Evolutionary conservation across 2,113 vertebrate genomes (phyloP), one percentile per base, ranked within the genome.

Genomic region (Danionella cerebrum): DNA sequence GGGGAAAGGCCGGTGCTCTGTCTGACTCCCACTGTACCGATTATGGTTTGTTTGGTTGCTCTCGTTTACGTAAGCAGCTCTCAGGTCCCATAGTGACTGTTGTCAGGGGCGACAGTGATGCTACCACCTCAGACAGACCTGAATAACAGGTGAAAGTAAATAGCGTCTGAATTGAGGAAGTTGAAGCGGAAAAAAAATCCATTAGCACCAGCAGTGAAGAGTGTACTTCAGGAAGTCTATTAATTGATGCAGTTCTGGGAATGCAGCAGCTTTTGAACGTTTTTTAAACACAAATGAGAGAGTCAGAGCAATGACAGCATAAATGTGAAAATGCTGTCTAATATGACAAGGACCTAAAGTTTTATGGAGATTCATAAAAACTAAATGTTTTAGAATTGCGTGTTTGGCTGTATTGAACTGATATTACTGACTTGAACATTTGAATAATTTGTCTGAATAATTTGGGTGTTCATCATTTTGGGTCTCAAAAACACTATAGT

Each of bases 21-120:
- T 9, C 29, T 14, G 13, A 22, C 42, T 59, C 55, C 38, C 16
- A 2, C 19, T 14, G 14, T 59, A 14, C 5, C 10, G 12, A 51
- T 69, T 51, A 60, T 41, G 18, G 35, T 27, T 21, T 31, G 45
- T 69, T 39, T 22, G 9, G 11, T 60, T 16, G 36, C 21, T 39
- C 45, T 42, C 16, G 42, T 58, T 50, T 69, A 55, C 47, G 55
- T 50, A 29, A 69, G 38, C 55, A 50, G 5, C 12, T 38, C 22
- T 13, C 22, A 11, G 22, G 25, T 50, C 41, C 38, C 55, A 12
- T 69, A 42, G 67, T 21, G 18, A 60, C 55, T 60, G 67, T 69
- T 69, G 55, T 69, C 45, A 51, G 45, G 42, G 55, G 27, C 18
- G 8, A 69, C 33, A 14, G 21, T 38, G 10, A n/a, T 3, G 9